A percentile compares a stretch with the other conserved stretches of the same genome.
phyloP scores from a whole-genome alignment of 2,888 invertebrate genomes.

The Iphiclides podalirius region DNA sequence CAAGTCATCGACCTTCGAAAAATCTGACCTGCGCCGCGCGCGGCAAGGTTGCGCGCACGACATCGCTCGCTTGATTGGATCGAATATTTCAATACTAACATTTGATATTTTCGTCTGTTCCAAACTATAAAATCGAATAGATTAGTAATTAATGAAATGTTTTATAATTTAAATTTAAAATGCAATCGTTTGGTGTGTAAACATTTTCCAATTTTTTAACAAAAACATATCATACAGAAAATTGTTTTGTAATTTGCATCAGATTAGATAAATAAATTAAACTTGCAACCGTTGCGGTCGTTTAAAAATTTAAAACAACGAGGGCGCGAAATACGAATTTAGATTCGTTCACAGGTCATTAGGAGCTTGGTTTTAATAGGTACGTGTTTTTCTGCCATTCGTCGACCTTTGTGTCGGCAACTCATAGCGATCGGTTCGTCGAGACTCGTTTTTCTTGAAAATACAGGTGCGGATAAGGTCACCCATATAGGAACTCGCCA shows the following conservation, averaged over 20 bases:
- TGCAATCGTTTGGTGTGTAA: too few relatives aligned
- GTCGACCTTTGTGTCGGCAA: slow-evolving; percentile 49
- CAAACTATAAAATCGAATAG: neutral
- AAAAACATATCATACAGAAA: too few relatives aligned
- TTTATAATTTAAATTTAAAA: too few relatives aligned
- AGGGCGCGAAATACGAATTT: slow-evolving; percentile 8
- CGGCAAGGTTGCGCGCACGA: slow-evolving; percentile 66
- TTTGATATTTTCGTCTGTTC: neutral
- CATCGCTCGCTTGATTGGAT: slow-evolving; percentile 27
- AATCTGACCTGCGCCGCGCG: slow-evolving; percentile 74
- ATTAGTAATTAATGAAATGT: neutral
- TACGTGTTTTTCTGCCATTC: slow-evolving; percentile 42
- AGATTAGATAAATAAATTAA: too few relatives aligned
- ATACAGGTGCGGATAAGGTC: slow-evolving; percentile 55
- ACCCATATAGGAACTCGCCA: slow-evolving; percentile 28
- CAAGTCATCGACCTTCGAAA: slow-evolving; percentile 79
- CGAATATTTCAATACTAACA: slow-evolving; percentile 28
- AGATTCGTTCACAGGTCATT: slow-evolving; percentile 2
- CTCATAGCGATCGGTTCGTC: slow-evolving; percentile 53
- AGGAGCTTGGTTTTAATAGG: slow-evolving; percentile 2
- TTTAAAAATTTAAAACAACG: too few relatives aligned
- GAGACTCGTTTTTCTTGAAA: slow-evolving; percentile 56
- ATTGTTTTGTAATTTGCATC: too few relatives aligned
- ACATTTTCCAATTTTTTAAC: too few relatives aligned
- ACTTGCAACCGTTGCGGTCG: too few relatives aligned